Evolutionary conservation across 2,888 invertebrate species (phyloP).

Genomic region (Pycnomerus fuliginosus): DNA sequence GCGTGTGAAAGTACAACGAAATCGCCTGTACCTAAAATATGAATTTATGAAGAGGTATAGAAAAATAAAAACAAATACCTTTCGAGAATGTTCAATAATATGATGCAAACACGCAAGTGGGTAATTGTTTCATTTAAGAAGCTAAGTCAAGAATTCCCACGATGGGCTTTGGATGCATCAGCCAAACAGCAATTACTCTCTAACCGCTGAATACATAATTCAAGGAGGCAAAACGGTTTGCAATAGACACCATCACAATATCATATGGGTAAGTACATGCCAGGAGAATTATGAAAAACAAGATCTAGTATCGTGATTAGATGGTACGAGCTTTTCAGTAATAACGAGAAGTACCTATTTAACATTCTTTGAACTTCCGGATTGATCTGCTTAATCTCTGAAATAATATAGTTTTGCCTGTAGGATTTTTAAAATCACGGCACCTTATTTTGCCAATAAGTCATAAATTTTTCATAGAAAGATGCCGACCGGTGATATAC

Average conservation of each 20-base stretch:
- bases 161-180: constrained; percentile 47
- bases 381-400: too few relatives aligned
- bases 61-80: constrained; percentile 52
- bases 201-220: constrained; percentile 48
- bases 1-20: constrained; percentile 39
- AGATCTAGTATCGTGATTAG: constrained; percentile 11
- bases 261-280: constrained; percentile 27
- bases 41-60: constrained; percentile 47
- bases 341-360: constrained; percentile 25
- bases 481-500: too few relatives aligned
- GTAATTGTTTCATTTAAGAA: constrained; percentile 55
- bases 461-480: too few relatives aligned
- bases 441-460: too few relatives aligned
- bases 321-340: constrained; percentile 21
- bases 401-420: too few relatives aligned
- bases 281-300: constrained; percentile 17
- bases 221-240: constrained; percentile 35
- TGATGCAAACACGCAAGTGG: constrained; percentile 54
- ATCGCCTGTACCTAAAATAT: constrained; percentile 44
- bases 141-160: constrained; percentile 49
- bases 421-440: too few relatives aligned
- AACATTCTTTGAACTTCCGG: constrained; percentile 31
- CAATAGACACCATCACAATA: constrained; percentile 32
- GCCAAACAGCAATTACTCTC: constrained; percentile 49
- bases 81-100: constrained; percentile 52